Evolutionary conservation across 92 coral and sea anemone species (phyloP), one percentile per base, ranked within the genome.

Genomic region (Epizoanthus rinbou): DNA sequence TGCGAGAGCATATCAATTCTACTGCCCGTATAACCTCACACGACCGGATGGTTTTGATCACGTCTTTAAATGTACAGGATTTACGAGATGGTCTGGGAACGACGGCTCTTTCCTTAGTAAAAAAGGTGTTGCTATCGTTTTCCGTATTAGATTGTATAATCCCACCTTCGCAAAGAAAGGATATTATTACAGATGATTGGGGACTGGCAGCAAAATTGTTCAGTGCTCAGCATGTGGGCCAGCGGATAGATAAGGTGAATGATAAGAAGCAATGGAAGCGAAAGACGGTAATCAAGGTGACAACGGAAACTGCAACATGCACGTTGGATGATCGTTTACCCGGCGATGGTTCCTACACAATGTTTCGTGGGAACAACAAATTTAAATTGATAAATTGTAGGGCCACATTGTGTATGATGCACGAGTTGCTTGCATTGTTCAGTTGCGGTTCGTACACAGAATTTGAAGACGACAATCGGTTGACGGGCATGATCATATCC

Each of bases 161-260:
- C 66, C 66, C 66, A 60, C 66, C 66, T 60, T 60, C 66, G 66
- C 66, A 60, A 60, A 60, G 66, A 60, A 60, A 60, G 66, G 66
- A 60, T 60, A 63, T 63, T 63, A 63, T 63, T 63, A 63, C 68
- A 63, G 68, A 63, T 63, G 68, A 63, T 63, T 63, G 68, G 68
- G 68, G 68, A 63, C 68, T 63, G 68, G 68, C 68, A 63, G 68
- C 68, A 63, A 63, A 63, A 63, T 63, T 63, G 68, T 63, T 63
- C 68, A 63, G 68, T 63, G 68, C 68, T 63, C 68, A 63, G 68
- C 68, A 63, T 63, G 68, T 63, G 68, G 68, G 68, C 68, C 68
- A 63, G 68, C 68, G 68, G 68, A 63, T 63, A 63, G 68, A 63
- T 63, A 63, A 63, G 68, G 68, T 63, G 68, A 63, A 63, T 63